Evolutionary conservation across 35 echinoderm and acorn worm genomes (phyloP), one percentile per base, ranked within the genome.

Genomic region (Acanthaster planci): DNA sequence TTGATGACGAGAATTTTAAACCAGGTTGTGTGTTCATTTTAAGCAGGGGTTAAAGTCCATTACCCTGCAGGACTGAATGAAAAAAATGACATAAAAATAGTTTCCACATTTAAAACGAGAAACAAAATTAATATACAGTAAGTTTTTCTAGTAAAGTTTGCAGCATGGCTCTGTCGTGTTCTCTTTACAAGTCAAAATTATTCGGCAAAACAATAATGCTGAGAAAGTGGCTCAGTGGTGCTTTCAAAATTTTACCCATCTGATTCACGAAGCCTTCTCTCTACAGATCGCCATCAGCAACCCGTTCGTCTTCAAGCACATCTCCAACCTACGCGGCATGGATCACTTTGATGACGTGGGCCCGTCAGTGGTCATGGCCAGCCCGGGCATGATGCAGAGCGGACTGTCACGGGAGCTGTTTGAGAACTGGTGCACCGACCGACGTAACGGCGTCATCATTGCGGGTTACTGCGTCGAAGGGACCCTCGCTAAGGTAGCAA

Each of bases 281-380:
- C 18, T 55, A 27, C 76, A 97, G 95, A 97, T 97, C 39, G 87
- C 89, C 31, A 88, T 97, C 56, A 97, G 91, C 54, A 97, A 97
- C 77, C 95, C 95, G 9, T 97, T 97, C 55, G 95, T 97, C 19
- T 97, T 97, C 81, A 97, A 97, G 82, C 95, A 97, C 88, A 97
- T 97, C 57, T 97, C 95, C 55, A 97, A 97, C 76, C 87, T 97
- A 0, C 88, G 91, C 14, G 91, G 91, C 42, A 93, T 93, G 88
- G 95, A 97, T 35, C 95, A 97, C 57, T 97, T 97, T 97, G 95
- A 97, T 47, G 95, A 97, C 52, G 91, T 97, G 0, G 95, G 95
- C 0, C 95, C 95, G 1, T 97, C 95, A 0, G 95, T 97, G 1
- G 88, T 97, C 78, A 93, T 97, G 95, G 95, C 95, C 21, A 97